A percentile compares a stretch with the other conserved stretches of the same genome.
Conservation (phyloP, 2,113 vertebrate species). For the Ctenomys sociabilis region DNA sequence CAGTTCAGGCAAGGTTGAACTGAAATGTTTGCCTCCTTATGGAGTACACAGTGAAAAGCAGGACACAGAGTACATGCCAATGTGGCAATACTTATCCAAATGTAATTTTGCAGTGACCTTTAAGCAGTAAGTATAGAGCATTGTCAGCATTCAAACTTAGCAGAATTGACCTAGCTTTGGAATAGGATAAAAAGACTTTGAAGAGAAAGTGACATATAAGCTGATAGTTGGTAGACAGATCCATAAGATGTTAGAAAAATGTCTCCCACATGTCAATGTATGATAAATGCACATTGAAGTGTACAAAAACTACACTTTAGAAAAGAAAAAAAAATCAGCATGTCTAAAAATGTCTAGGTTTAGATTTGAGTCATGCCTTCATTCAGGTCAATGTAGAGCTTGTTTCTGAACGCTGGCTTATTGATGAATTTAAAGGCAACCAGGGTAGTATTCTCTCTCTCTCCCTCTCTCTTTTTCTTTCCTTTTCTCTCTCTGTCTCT, state of each 20-base stretch:
- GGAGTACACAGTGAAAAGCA: background rate
- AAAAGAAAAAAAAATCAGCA: slow-evolving; percentile 21
- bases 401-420: background rate
- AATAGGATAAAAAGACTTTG: background rate
- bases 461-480: background rate
- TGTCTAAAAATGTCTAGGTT: background rate
- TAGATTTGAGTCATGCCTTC: background rate
- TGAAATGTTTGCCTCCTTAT: background rate
- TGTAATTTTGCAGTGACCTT: background rate
- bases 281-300: background rate
- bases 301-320: background rate
- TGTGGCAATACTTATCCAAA: background rate
- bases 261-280: background rate
- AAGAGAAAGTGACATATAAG: slow-evolving; percentile 9
- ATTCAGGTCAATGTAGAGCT: background rate
- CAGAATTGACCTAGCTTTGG: background rate
- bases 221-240: background rate
- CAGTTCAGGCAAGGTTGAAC: background rate
- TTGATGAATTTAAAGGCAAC: background rate
- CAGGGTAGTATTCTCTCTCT: background rate
- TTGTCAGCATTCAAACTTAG: background rate
- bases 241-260: background rate
- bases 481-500: background rate
- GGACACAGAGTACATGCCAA: background rate
- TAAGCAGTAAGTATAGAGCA: background rate